Evolutionary conservation across 2,888 invertebrate genomes (phyloP).

Genomic region (Halictus ligatus): DNA sequence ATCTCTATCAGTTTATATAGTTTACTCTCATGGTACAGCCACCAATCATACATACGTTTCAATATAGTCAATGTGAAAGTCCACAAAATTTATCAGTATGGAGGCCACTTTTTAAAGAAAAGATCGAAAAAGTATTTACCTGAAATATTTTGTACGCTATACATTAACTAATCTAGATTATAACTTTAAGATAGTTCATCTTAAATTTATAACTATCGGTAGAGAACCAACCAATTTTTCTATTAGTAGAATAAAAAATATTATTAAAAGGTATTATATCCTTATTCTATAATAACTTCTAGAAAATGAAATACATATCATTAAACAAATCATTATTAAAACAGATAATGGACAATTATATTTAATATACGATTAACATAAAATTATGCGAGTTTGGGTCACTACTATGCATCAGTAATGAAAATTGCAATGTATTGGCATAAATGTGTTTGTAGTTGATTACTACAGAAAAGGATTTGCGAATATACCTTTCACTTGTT

Average conservation of each 20-base stretch:
- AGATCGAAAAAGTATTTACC: constrained; percentile 21
- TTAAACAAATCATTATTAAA: constrained; percentile 9
- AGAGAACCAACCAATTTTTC: constrained; percentile 3
- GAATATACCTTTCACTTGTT: background rate
- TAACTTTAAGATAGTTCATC: constrained; percentile 17
- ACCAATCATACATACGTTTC: constrained; percentile 42
- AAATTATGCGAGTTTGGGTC: background rate
- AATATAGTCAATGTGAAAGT: constrained; percentile 18
- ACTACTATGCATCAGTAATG: background rate
- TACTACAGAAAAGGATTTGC: background rate
- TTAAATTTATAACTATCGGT: constrained; percentile 9
- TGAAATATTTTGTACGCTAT: constrained; percentile 13
- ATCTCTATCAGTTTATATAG: constrained; percentile 42
- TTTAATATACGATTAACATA: constrained; percentile 15
- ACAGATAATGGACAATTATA: constrained; percentile 14
- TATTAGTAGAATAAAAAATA: constrained; percentile 14
- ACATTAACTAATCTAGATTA: background rate
- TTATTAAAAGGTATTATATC: constrained; percentile 13
- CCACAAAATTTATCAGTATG: constrained; percentile 1
- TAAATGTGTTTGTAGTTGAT: background rate
- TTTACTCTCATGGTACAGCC: constrained; percentile 18
- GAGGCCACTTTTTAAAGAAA: constrained; percentile 9
- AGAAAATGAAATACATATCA: background rate
- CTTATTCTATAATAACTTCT: background rate
- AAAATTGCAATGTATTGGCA: constrained; percentile 9